Evolutionary conservation across 2,888 invertebrate genomes (phyloP).

Genomic region (Cantharis rustica): DNA sequence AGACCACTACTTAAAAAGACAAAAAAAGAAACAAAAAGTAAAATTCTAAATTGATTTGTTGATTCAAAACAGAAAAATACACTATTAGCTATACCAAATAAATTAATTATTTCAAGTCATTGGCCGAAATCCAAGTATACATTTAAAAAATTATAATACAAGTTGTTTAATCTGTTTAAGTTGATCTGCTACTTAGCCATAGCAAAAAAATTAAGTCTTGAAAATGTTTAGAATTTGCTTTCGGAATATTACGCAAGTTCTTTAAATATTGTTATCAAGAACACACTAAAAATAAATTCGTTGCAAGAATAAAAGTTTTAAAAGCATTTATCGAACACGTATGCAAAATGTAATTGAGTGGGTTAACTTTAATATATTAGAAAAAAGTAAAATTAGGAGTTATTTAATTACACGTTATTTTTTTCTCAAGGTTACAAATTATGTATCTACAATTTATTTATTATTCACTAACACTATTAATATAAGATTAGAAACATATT

Average conservation of each 20-base stretch:
- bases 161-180: background rate
- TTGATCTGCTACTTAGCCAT: background rate
- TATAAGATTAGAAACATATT: background rate
- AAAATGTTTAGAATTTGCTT: slow-evolving; percentile 1
- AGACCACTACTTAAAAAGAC: background rate
- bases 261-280: slow-evolving; percentile 20
- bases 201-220: background rate
- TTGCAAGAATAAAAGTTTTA: background rate
- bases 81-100: background rate
- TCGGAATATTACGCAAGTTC: slow-evolving; percentile 10
- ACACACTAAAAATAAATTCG: slow-evolving; percentile 12
- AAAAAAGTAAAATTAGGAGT: background rate
- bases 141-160: background rate
- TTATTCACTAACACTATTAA: background rate
- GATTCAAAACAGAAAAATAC: background rate
- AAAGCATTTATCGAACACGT: background rate
- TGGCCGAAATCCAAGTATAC: background rate
- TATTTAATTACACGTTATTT: background rate
- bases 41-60: background rate
- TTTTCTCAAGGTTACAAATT: background rate
- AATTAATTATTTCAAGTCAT: background rate
- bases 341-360: background rate
- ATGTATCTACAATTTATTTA: background rate
- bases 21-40: background rate
- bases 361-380: background rate